Evolutionary conservation across 2,888 invertebrate species (phyloP).

Genomic region (Eutolmus rufibarbis): DNA sequence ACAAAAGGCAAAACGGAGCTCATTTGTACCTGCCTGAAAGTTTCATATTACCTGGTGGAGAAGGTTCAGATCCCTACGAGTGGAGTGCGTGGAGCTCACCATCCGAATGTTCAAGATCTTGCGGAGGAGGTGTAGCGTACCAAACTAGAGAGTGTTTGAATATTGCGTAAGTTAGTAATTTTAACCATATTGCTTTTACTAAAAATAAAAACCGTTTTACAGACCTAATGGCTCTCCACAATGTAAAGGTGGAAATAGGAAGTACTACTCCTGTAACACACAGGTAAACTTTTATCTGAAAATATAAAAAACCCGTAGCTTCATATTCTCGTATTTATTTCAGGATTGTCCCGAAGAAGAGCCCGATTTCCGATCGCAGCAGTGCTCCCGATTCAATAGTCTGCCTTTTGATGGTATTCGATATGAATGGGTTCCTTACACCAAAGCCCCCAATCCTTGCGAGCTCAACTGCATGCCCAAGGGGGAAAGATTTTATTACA

Average conservation of each 20-base stretch:
- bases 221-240: conserved; percentile 70
- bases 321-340: conserved; percentile 48
- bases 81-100: conserved; percentile 88
- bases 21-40: conserved; percentile 76
- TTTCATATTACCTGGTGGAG: conserved; percentile 75
- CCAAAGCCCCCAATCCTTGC: conserved; percentile 87
- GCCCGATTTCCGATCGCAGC: conserved; percentile 84
- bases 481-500: conserved; percentile 89
- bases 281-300: conserved; percentile 66
- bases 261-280: conserved; percentile 90
- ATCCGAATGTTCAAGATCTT: conserved; percentile 86
- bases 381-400: conserved; percentile 86
- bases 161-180: conserved; percentile 19
- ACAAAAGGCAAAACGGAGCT: conserved; percentile 80
- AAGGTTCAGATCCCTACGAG: conserved; percentile 68
- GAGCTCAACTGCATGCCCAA: conserved; percentile 95
- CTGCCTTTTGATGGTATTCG: conserved; percentile 81
- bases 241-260: conserved; percentile 81
- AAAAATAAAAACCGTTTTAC: background rate
- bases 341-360: conserved; percentile 82
- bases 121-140: conserved; percentile 91
- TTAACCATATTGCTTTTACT: background rate
- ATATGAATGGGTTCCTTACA: conserved; percentile 90
- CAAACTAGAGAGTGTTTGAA: conserved; percentile 79
- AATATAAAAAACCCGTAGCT: background rate